Base-by-base conservation (phyloP, 1,140 invertebrate species). In the Trichonephila clavipes region DNA sequence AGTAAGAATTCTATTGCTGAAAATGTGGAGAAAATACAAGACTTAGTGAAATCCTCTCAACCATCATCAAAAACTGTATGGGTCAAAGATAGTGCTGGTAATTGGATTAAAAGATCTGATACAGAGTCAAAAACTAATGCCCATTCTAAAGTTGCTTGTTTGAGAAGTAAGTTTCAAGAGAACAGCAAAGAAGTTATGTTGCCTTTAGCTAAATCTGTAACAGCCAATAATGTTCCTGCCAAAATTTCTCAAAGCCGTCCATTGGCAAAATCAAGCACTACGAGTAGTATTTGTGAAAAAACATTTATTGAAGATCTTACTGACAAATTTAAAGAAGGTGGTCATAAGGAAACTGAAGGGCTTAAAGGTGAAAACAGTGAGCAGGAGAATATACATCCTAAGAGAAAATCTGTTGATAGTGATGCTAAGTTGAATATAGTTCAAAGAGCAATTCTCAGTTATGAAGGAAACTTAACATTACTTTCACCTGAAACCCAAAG, bases 361-460 rank as follows among this genome's bases (percentile, higher is more conserved):
- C 8, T 18, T 12, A 83, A 62, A 14, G 24, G 19, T 64, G 58
- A 64, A 64, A 81, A 34, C 19, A 28, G 16, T 19, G 14, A 10
- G 16, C 19, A 58, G 12, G 12, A 58, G 40, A 61, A 59, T 21
- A 28, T 12, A 28, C 64, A 28, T 58, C 61, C 5, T 34, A 82
- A 82, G 21, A 81, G 89, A 62, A 90, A 90, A 34, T 90, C 89
- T 61, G 66, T 90, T 28, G 87, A 94, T 72, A 82, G 69, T 59
- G 72, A 90, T 90, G 58, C 64, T 58, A 82, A 89, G n/a, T 83
- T 93, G 51, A 94, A 91, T 85, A 94, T 94, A 64, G 94, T 94
- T 28, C 88, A 94, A 93, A 61, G 90, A 94, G 94, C 94, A n/a
- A 88, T 94, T n/a, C 88, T 94, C 16, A 94, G 94, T 90, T 94